A percentile compares a stretch with the other conserved stretches of the same genome.
Evolutionary conservation across 2,888 invertebrate species (phyloP).

Genomic region (Stomorhina lunata): DNA sequence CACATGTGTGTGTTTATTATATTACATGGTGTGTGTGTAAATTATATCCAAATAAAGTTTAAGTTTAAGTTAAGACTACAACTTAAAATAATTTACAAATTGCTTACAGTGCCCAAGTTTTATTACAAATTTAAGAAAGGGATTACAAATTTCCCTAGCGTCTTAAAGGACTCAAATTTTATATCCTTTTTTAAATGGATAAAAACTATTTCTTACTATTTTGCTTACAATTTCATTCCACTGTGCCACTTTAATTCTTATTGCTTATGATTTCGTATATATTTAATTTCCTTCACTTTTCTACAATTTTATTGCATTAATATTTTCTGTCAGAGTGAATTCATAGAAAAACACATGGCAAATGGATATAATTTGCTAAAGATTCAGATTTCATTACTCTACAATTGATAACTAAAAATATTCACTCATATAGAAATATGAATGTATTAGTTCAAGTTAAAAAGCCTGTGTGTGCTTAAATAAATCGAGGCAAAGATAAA

Average conservation of each 20-base stretch:
- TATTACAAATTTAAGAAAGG: too few species aligned
- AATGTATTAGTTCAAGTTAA: neutral
- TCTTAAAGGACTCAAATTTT: too few species aligned
- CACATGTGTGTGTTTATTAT: neutral
- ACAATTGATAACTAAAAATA: constrained; percentile 23
- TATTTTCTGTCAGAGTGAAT: neutral
- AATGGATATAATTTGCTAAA: constrained; percentile 29
- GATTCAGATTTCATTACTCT: neutral
- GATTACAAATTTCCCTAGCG: too few species aligned
- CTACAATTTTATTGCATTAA: neutral
- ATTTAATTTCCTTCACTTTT: neutral
- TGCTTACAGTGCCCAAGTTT: too few species aligned
- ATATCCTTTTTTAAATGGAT: too few species aligned
- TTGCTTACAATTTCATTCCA: neutral
- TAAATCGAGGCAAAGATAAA: constrained; percentile 31
- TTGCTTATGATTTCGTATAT: neutral
- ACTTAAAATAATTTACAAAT: too few species aligned
- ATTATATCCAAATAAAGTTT: too few species aligned
- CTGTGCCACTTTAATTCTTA: constrained; percentile 30
- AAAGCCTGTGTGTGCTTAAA: neutral
- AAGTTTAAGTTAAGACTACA: too few species aligned
- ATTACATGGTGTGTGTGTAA: neutral
- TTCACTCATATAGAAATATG: neutral
- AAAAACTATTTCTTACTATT: too few species aligned
- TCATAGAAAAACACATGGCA: constrained; percentile 26